Conservation (phyloP, 2,797 vertebrate genomes). For the Cossypha dichroa region DNA sequence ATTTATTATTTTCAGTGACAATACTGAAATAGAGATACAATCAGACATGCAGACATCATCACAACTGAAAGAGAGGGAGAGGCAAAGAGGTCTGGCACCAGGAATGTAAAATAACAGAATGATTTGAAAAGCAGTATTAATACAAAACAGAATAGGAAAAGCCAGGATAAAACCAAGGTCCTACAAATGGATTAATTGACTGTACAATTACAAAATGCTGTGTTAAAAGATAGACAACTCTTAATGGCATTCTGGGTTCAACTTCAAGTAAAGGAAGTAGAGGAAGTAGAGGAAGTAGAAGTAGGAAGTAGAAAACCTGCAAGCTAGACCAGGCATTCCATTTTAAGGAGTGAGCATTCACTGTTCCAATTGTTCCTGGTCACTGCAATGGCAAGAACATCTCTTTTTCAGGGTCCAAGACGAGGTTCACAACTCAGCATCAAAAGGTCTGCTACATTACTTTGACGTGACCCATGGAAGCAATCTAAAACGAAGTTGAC, state of each 20-base stretch:
- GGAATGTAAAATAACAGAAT: neutral
- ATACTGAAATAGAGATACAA: neutral
- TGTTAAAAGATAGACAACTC: neutral
- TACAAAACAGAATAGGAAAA: neutral
- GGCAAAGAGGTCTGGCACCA: neutral
- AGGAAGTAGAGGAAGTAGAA: neutral
- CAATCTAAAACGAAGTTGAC: accelerated
- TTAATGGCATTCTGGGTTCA: neutral
- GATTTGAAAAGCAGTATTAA: neutral
- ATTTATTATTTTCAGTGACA: neutral
- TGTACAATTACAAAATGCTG: neutral
- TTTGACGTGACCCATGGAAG: neutral
- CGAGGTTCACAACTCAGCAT: neutral
- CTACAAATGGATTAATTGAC: neutral
- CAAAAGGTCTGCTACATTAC: neutral
- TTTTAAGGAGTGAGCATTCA: neutral
- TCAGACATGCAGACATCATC: neutral
- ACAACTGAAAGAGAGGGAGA: neutral
- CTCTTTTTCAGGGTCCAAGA: neutral
- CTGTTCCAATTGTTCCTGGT: neutral
- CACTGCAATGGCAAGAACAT: neutral
- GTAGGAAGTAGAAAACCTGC: neutral
- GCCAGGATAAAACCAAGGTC: neutral
- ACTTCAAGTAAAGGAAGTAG: neutral
- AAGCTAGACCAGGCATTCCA: neutral